Base-by-base conservation (phyloP, 2,113 vertebrate genomes). In the Brachyhypopomus gauderio region DNA sequence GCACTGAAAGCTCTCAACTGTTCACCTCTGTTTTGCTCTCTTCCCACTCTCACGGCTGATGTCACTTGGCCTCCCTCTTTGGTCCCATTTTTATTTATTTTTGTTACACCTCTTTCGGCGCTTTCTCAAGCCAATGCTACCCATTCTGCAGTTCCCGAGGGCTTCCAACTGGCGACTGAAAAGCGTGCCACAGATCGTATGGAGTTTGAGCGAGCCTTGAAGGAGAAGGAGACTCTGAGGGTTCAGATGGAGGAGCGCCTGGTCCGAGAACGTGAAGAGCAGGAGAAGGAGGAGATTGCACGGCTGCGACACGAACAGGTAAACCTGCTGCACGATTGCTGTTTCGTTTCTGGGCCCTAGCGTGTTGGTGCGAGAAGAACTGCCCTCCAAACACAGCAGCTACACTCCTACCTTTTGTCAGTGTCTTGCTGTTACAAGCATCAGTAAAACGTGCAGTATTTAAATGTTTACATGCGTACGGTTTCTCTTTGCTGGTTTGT, bases 151-250 rank as follows among this genome's bases (percentile, higher is more conserved):
- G 97, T 89, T 84, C 89, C 93, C 45, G 95, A 96, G 83, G 87
- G 84, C 63, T 98, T 98, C 81, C 92, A 96, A 90, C 90, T 99
- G 86, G 94, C 94, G 0, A 99, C 98, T 0, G 96, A 97, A 87
- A 95, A 89, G 7, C 92, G 97, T 4, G 97, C 96, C 6, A 93
- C 88, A 30, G 95, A 96, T 78, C 89, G 97, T 0, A 92, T 95
- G 81, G 95, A 95, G 48, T 95, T 92, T 12, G 96, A 98, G 27
- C 93, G 75, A 1, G 78, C 25, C 52, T 71, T 93, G 77, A 91
- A 88, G 0, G 85, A 93, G 0, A 85, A 84, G 25, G 96, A 95
- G 85, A 88, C 91, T 0, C 16, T 88, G 2, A 92, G 41, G 84
- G 90, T 88, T 0, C 87, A 59, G 20, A 60, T 89, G 48, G 85